These are phyloP conservation scores for Harpagoxenus sublaevis DNA, from an alignment of 2,888 invertebrate genomes.

Conservation along the genomic window DNA sequence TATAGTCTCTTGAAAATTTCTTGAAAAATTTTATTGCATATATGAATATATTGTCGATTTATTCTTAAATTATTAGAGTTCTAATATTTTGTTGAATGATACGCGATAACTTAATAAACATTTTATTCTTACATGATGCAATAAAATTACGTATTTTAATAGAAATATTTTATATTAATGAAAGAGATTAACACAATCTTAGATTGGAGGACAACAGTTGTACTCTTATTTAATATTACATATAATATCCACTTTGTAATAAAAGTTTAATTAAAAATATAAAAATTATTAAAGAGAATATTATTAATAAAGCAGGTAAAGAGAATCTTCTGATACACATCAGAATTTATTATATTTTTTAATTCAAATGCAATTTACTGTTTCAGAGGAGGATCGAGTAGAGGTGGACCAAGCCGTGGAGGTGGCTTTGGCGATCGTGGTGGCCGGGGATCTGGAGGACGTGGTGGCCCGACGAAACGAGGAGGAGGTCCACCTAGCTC, in stretches of 20 bases:
- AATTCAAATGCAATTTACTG: neutral
- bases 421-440: slow-evolving; percentile 87
- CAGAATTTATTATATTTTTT: neutral
- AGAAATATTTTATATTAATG: neutral
- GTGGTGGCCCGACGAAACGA: slow-evolving; percentile 85
- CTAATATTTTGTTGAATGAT: neutral
- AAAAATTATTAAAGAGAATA: neutral
- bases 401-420: slow-evolving; percentile 84
- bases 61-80: neutral
- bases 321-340: neutral
- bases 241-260: neutral
- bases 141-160: neutral
- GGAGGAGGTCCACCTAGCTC: slow-evolving; percentile 88
- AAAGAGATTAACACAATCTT: neutral
- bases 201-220: neutral
- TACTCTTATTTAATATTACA: neutral
- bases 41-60: neutral
- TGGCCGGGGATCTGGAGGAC: slow-evolving; percentile 84
- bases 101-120: neutral
- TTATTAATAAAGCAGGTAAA: neutral
- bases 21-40: neutral
- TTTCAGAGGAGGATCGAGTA: slow-evolving; percentile 76
- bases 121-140: neutral
- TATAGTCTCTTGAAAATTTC: neutral
- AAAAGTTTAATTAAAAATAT: neutral